These are phyloP conservation scores for Chrysomela aeneicollis DNA, from an alignment of 2,888 invertebrate species.

Conservation along the genomic window DNA sequence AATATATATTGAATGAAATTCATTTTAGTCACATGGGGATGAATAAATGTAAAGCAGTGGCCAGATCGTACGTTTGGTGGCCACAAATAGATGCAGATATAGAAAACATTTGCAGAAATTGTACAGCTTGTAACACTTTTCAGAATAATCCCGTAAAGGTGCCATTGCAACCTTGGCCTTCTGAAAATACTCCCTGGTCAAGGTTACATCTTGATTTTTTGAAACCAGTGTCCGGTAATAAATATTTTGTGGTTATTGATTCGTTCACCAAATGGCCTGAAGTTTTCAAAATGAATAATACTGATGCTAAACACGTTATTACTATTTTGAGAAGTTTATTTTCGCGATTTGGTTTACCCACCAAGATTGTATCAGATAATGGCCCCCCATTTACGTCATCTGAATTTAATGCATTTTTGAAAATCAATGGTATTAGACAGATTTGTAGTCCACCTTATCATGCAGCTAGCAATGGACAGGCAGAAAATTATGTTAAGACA, in stretches of 20 bases:
- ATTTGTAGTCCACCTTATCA: constrained; percentile 25
- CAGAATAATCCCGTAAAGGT: constrained; percentile 25
- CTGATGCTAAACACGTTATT: constrained; percentile 2
- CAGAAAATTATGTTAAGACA: constrained; percentile 33
- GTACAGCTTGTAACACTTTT: constrained; percentile 22
- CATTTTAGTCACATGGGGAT: constrained; percentile 39
- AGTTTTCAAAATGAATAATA: constrained; percentile 32
- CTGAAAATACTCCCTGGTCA: constrained; percentile 16
- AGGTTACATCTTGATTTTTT: constrained; percentile 46
- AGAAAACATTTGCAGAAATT: constrained; percentile 25
- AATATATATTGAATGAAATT: constrained; percentile 24
- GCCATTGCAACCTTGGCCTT: constrained; percentile 25
- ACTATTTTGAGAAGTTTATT: constrained; percentile 29
- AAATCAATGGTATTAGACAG: constrained; percentile 27
- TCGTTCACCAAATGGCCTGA: constrained; percentile 43
- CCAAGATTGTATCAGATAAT: too few relatives aligned
- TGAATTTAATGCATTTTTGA: constrained; percentile 36
- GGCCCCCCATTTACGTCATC: constrained; percentile 42
- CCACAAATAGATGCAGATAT: constrained; percentile 36
- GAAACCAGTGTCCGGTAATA: constrained; percentile 38
- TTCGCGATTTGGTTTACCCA: constrained; percentile 47
- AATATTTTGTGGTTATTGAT: constrained; percentile 43
- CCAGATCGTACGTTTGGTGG: constrained; percentile 43
- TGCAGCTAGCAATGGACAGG: constrained; percentile 35
- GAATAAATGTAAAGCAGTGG: constrained; percentile 38